Conservation (phyloP, 2,888 invertebrate species). For the Euplagia quadripunctaria region DNA sequence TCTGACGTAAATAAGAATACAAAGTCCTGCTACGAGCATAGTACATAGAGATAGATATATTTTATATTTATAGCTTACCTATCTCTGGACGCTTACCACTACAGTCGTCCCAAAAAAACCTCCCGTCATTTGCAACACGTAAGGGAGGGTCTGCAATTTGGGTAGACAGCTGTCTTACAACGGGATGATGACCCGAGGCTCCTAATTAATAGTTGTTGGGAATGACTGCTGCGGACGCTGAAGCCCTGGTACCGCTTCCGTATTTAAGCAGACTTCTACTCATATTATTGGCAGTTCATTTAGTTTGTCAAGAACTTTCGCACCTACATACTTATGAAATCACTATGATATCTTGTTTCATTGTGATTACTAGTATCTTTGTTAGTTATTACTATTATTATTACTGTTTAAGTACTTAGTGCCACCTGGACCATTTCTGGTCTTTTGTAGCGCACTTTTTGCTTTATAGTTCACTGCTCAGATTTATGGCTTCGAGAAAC, state of each 20-base stretch:
- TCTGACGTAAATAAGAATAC: too few species aligned
- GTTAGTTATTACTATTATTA: too few species aligned
- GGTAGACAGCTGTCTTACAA: constrained; percentile 78
- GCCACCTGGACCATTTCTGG: too few species aligned
- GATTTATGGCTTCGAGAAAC: too few species aligned
- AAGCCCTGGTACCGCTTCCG: constrained; percentile 31
- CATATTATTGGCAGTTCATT: constrained; percentile 29
- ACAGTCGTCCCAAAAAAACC: constrained; percentile 56
- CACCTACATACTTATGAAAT: not conserved
- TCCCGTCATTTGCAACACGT: constrained; percentile 68
- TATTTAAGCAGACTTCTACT: constrained; percentile 21
- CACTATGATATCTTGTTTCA: too few species aligned
- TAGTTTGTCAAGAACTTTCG: not conserved
- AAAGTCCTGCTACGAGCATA: too few species aligned
- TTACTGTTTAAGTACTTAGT: too few species aligned
- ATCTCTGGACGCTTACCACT: constrained; percentile 29
- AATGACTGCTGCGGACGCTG: constrained; percentile 57
- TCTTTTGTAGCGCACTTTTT: too few species aligned
- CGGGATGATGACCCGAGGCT: constrained; percentile 76
- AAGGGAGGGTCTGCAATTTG: constrained; percentile 54
- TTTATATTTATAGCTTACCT: constrained; percentile 4
- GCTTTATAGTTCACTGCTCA: too few species aligned
- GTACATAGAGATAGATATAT: not conserved
- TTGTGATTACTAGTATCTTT: not conserved
- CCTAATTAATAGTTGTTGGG: constrained; percentile 81